Evolutionary conservation across 2,797 vertebrate genomes (phyloP).

Genomic region (Gymnothorax reevesii): DNA sequence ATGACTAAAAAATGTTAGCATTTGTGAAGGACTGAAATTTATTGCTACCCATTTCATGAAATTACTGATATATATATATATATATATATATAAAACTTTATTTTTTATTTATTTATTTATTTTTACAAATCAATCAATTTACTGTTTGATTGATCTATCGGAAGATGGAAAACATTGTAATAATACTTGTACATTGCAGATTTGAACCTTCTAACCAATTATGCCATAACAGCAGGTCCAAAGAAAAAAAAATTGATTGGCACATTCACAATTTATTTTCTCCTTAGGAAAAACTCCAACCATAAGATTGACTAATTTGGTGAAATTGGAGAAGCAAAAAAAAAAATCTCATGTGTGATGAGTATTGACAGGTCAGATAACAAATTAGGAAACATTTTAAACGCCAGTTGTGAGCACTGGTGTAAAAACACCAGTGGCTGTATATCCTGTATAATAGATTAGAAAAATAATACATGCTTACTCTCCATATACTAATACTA

Average conservation of each 20-base stretch:
- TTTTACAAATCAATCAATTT: neutral
- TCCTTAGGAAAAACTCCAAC: neutral
- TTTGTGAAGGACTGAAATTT: too few relatives aligned
- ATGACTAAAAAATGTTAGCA: too few relatives aligned
- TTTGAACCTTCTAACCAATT: neutral
- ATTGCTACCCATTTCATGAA: too few relatives aligned
- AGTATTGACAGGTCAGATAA: neutral
- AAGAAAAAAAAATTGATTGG: neutral
- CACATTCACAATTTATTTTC: neutral
- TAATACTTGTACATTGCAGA: neutral
- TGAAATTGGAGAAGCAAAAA: neutral
- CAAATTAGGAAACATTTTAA: neutral
- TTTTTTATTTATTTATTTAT: neutral
- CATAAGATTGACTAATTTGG: neutral
- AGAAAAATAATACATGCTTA: too few relatives aligned
- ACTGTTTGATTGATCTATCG: neutral
- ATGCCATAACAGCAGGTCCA: neutral
- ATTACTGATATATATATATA: too few relatives aligned
- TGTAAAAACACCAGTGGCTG: neutral
- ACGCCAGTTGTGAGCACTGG: neutral
- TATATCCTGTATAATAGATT: too few relatives aligned
- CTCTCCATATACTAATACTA: too few relatives aligned
- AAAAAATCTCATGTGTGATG: neutral
- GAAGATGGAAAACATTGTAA: neutral
- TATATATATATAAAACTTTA: too few relatives aligned